Evolutionary conservation across 1,140 invertebrate genomes (phyloP).

Genomic region (Dendroctonus ponderosae): DNA sequence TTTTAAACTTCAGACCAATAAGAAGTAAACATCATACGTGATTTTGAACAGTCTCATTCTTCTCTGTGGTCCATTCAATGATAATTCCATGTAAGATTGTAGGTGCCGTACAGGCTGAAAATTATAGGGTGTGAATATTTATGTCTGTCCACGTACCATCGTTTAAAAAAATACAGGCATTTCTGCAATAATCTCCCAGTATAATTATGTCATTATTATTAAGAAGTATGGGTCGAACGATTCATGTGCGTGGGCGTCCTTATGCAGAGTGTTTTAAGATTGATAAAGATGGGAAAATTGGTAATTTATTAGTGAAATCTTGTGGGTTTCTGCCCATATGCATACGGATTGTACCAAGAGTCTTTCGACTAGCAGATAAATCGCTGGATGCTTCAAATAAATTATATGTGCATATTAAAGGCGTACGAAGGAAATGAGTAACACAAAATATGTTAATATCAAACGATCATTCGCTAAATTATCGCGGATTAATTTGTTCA

Average conservation of each 20-base stretch:
- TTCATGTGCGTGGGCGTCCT: not conserved
- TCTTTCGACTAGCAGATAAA: too few species aligned
- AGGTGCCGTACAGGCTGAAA: conserved; percentile 5
- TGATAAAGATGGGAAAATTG: not conserved
- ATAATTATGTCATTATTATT: conserved; percentile 20
- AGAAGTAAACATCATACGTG: not conserved
- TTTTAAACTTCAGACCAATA: conserved; percentile 1
- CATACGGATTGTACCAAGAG: too few species aligned
- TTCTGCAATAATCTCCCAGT: conserved; percentile 6
- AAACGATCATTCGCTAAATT: too few species aligned
- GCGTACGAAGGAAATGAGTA: too few species aligned
- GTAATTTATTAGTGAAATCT: too few species aligned
- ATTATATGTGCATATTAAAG: too few species aligned
- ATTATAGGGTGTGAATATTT: conserved; percentile 38
- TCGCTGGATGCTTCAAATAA: too few species aligned
- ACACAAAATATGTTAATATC: too few species aligned
- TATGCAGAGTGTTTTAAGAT: conserved; percentile 1
- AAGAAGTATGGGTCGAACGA: conserved; percentile 1
- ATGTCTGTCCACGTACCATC: conserved; percentile 18
- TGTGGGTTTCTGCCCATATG: too few species aligned
- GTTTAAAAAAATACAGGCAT: conserved; percentile 9
- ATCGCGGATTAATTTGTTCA: too few species aligned
- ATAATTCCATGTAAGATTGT: conserved; percentile 19
- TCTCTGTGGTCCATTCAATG: conserved; percentile 20
- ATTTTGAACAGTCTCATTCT: conserved; percentile 7